phyloP scores from a whole-genome alignment of 2,888 invertebrate species.

The Plusia festucae region DNA sequence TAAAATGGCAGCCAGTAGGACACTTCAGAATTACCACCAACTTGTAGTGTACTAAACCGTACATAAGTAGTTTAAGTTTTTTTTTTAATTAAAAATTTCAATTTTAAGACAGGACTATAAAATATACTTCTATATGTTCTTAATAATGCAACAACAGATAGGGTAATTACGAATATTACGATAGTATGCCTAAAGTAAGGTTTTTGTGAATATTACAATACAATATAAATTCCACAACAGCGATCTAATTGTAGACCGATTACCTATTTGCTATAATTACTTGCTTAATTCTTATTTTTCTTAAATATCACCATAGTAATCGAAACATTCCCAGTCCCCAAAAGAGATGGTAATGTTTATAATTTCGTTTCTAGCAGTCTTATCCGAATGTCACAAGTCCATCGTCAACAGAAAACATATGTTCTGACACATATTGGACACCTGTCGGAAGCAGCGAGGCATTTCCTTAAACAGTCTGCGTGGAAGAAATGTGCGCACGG shows the following conservation, averaged over 20 bases:
- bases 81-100: not conserved
- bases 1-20: not conserved
- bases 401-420: slow-evolving; percentile 87
- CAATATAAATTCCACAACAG: slow-evolving; percentile 23
- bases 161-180: not conserved
- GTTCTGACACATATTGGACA: slow-evolving; percentile 94
- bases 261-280: slow-evolving; percentile 22
- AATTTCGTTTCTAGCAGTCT: slow-evolving; percentile 71
- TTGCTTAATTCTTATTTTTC: slow-evolving; percentile 25
- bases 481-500: slow-evolving; percentile 95
- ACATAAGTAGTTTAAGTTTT: no score
- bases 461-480: slow-evolving; percentile 92
- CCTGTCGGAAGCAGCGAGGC: slow-evolving; percentile 91
- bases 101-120: not conserved
- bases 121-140: slow-evolving; percentile 10
- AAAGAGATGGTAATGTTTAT: slow-evolving; percentile 49
- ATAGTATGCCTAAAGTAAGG: slow-evolving; percentile 22
- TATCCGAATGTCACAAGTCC: slow-evolving; percentile 59
- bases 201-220: slow-evolving; percentile 32
- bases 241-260: slow-evolving; percentile 13
- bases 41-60: not conserved
- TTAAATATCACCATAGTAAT: slow-evolving; percentile 41
- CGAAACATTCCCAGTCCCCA: slow-evolving; percentile 51
- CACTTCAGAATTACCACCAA: not conserved
- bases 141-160: slow-evolving; percentile 6